Percentiles rank a stretch among this genome's conserved stretches.
phyloP scores from a whole-genome alignment of 2,797 vertebrate species.

The Sebastes minor region DNA sequence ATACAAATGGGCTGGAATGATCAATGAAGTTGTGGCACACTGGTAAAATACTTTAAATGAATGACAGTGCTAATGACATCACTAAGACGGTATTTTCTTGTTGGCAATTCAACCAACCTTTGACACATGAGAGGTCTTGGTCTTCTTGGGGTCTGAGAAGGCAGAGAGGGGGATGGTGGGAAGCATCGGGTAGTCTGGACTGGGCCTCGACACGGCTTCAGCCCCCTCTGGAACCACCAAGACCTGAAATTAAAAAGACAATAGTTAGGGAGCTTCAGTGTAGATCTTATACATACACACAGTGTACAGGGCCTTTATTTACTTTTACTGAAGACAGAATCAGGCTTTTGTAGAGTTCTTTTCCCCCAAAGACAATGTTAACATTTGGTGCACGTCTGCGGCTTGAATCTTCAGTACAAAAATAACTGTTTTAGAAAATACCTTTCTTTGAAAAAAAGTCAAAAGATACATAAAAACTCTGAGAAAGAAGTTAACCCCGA shows the following conservation, averaged over 20 bases:
- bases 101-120: conserved; percentile 85
- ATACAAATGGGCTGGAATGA: neutral
- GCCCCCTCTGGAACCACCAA: conserved; percentile 98
- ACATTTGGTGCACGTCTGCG: neutral
- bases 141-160: conserved; percentile 99
- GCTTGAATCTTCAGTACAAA: neutral
- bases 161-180: conserved; percentile 98
- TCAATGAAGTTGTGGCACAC: neutral
- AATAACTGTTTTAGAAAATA: neutral
- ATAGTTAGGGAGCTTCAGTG: neutral
- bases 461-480: neutral
- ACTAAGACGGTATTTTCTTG: neutral
- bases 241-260: conserved; percentile 79
- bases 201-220: conserved; percentile 93
- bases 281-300: neutral
- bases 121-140: conserved; percentile 93
- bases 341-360: neutral
- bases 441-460: neutral
- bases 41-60: neutral
- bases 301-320: neutral
- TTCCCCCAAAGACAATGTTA: neutral
- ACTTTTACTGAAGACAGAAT: neutral
- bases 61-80: neutral
- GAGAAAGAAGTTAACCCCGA: neutral
- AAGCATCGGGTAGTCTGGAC: conserved; percentile 97